phyloP scores from a whole-genome alignment of 2,113 vertebrate genomes.

The Notothenia rossii region DNA sequence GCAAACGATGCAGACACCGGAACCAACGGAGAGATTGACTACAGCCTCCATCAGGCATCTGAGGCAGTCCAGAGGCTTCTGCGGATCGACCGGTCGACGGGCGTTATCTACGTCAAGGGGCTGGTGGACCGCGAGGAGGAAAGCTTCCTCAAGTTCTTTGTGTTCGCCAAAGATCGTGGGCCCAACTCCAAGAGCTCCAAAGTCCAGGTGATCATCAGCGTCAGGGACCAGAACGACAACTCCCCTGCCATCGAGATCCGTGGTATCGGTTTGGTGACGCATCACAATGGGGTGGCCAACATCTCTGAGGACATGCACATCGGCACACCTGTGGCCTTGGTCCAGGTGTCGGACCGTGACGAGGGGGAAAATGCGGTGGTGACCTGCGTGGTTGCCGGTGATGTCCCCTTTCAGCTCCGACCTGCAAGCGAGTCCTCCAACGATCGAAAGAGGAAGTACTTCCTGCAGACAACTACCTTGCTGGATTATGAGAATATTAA shows the following conservation, averaged over 20 bases:
- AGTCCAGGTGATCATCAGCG: conserved; percentile 88
- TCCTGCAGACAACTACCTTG: conserved; percentile 93
- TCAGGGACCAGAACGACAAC: conserved; percentile 96
- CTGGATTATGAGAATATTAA: conserved; percentile 93
- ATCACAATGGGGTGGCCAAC: conserved; percentile 94
- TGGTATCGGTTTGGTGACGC: conserved; percentile 94
- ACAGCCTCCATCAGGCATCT: conserved; percentile 91
- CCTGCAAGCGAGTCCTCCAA: conserved; percentile 93
- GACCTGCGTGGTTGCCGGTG: conserved; percentile 95
- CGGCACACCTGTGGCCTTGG: conserved; percentile 94
- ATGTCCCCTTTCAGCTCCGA: conserved; percentile 94
- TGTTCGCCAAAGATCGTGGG: conserved; percentile 93
- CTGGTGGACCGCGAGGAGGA: conserved; percentile 94
- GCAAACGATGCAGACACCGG: conserved; percentile 95
- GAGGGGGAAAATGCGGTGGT: conserved; percentile 96
- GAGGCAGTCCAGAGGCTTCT: conserved; percentile 91
- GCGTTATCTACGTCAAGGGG: conserved; percentile 94
- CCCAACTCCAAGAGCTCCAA: conserved; percentile 92
- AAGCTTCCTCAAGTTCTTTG: conserved; percentile 90
- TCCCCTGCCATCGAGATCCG: conserved; percentile 93
- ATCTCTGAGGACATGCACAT: conserved; percentile 96
- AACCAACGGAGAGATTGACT: conserved; percentile 92
- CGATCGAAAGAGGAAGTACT: conserved; percentile 97
- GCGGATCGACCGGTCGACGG: conserved; percentile 90
- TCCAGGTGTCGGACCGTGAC: conserved; percentile 95